Conservation (phyloP, 2,113 vertebrate species). For the Carassius gibelio region DNA sequence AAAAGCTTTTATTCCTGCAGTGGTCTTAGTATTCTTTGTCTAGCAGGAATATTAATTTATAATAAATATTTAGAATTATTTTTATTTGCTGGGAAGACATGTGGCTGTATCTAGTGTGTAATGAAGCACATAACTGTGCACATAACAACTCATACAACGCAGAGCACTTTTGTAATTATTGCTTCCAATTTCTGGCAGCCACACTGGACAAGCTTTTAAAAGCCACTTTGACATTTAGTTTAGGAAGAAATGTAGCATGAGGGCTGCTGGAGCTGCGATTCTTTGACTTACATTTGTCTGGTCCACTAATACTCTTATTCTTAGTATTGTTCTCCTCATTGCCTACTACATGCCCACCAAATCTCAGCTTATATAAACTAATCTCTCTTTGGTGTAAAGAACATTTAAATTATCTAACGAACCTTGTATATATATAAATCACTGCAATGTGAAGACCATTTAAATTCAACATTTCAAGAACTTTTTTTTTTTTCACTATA, state of each 20-base stretch:
- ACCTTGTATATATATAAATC: too few relatives aligned
- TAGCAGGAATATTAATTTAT: neutral
- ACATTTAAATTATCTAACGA: too few relatives aligned
- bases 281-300: neutral
- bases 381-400: too few relatives aligned
- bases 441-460: too few relatives aligned
- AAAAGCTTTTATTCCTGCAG: neutral
- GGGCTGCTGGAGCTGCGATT: neutral
- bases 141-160: neutral
- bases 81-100: neutral
- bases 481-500: too few relatives aligned
- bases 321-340: neutral
- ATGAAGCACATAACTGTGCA: slow-evolving; percentile 10
- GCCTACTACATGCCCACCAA: neutral
- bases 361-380: neutral
- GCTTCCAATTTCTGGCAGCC: slow-evolving; percentile 18
- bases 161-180: slow-evolving; percentile 12
- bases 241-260: neutral
- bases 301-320: neutral
- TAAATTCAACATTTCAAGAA: too few relatives aligned
- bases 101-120: slow-evolving; percentile 6
- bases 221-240: neutral
- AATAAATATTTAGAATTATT: neutral
- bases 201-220: slow-evolving; percentile 24
- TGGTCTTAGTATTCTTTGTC: neutral